These are phyloP conservation scores for Lasiurus borealis DNA, from an alignment of 2,113 vertebrate genomes.

Conservation along the genomic window DNA sequence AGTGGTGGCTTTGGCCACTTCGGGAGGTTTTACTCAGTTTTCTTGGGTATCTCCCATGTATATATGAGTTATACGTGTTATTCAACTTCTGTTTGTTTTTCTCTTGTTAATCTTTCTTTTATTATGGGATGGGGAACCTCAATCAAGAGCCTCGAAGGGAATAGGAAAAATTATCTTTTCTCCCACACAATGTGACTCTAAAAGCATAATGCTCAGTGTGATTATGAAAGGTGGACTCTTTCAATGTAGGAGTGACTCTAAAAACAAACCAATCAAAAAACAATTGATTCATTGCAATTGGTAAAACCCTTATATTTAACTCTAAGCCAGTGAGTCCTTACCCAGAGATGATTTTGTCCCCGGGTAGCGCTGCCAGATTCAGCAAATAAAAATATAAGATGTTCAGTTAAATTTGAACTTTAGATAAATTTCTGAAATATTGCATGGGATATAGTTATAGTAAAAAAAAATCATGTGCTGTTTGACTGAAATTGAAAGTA, in stretches of 20 bases:
- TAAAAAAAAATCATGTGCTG: not conserved
- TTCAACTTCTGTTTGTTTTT: not conserved
- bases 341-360: not conserved
- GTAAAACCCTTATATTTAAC: not conserved
- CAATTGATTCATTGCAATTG: too few species aligned
- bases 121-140: not conserved
- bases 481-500: not conserved
- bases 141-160: not conserved
- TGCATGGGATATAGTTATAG: not conserved
- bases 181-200: not conserved
- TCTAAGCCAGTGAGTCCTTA: not conserved
- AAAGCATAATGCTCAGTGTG: not conserved
- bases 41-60: not conserved
- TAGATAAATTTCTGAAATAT: not conserved
- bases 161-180: not conserved
- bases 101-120: not conserved
- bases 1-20: not conserved
- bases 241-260: not conserved
- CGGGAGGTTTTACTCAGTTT: not conserved
- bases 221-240: not conserved
- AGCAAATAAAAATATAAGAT: not conserved
- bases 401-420: constrained; percentile 13
- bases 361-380: not conserved
- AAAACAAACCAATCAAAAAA: constrained; percentile 9
- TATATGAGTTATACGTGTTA: not conserved